Percentiles rank a stretch among this genome's conserved stretches.
Conservation (phyloP, 2,113 vertebrate genomes). For the Nothocercus nigrocapillus region DNA sequence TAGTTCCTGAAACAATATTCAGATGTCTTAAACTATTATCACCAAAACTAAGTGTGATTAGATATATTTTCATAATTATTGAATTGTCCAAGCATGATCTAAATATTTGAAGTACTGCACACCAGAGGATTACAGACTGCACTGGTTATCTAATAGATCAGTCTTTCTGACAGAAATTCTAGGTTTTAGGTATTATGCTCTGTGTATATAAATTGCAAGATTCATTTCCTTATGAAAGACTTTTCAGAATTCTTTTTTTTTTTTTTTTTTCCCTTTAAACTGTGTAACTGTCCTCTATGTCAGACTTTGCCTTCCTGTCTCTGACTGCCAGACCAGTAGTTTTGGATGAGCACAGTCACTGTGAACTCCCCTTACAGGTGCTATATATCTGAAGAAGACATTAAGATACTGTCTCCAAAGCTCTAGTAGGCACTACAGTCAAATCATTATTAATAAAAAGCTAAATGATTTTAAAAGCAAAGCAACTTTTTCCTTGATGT, state of each 20-base stretch:
- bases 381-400: not conserved
- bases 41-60: not conserved
- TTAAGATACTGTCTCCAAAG: not conserved
- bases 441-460: not conserved
- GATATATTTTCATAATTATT: not conserved
- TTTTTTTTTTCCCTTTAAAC: not conserved
- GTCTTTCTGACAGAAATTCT: not conserved
- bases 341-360: not conserved
- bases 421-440: not conserved
- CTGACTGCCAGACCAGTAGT: not conserved
- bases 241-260: not conserved
- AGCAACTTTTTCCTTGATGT: not conserved
- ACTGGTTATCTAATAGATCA: not conserved
- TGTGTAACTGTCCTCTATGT: not conserved
- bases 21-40: not conserved
- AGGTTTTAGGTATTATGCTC: not conserved
- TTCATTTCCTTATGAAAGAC: not conserved
- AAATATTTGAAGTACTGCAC: not conserved
- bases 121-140: not conserved
- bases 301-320: not conserved
- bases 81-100: not conserved
- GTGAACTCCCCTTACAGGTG: not conserved
- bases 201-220: rapidly evolving
- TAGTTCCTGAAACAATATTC: not conserved
- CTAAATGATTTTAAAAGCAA: not conserved